phyloP scores from a whole-genome alignment of 2,888 invertebrate genomes.

The Tenthredo mesomela region DNA sequence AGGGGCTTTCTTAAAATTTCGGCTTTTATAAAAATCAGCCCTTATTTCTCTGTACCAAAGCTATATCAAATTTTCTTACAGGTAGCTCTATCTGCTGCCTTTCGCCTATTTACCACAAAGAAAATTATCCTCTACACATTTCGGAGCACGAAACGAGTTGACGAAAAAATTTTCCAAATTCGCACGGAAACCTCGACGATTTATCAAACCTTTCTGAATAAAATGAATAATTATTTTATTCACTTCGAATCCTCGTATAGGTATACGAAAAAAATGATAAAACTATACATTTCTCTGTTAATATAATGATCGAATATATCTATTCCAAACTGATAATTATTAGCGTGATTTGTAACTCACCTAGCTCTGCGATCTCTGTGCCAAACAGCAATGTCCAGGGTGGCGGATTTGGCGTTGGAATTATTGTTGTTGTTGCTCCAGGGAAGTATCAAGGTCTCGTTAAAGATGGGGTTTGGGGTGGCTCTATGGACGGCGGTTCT shows the following conservation, averaged over 20 bases:
- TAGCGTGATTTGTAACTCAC: slow-evolving; percentile 80
- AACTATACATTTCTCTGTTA: background rate
- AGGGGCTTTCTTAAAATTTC: slow-evolving; percentile 47
- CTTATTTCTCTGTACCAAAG: background rate
- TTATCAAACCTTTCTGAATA: background rate
- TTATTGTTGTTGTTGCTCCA: slow-evolving; percentile 77
- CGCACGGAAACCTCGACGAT: background rate
- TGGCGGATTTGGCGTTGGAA: slow-evolving; percentile 77
- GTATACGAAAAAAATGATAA: background rate
- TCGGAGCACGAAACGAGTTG: background rate
- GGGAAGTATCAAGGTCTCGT: slow-evolving; percentile 88
- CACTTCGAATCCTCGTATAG: no score
- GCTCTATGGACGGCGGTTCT: slow-evolving; percentile 91
- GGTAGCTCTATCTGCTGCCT: background rate
- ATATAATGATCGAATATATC: background rate
- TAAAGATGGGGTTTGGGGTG: slow-evolving; percentile 88
- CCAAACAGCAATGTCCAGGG: slow-evolving; percentile 91
- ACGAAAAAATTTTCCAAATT: background rate
- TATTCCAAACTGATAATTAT: background rate
- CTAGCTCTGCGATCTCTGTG: slow-evolving; percentile 90
- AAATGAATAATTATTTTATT: background rate
- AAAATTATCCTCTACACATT: background rate
- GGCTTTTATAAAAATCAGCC: background rate
- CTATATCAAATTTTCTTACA: background rate
- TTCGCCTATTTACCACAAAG: background rate